A percentile compares a stretch with the other conserved stretches of the same genome.
phyloP scores from a whole-genome alignment of 2,113 vertebrate genomes.

The Nothobranchius kuhntae region DNA sequence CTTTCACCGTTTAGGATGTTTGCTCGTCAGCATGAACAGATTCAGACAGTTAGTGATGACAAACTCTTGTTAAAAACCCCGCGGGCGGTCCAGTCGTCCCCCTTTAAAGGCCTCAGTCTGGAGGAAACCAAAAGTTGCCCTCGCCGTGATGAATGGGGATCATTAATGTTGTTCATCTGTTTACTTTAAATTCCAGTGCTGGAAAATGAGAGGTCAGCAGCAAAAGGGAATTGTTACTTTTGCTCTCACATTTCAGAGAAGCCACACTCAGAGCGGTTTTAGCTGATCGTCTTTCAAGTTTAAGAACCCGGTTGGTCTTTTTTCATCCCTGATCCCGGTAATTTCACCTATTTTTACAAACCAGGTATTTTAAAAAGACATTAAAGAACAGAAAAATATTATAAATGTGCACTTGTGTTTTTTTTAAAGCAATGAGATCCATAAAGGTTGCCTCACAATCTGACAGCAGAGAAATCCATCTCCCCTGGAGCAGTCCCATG shows the following conservation, averaged over 20 bases:
- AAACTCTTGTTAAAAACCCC: conserved; percentile 34
- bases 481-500: background rate
- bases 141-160: conserved; percentile 78
- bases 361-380: background rate
- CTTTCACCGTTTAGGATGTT: background rate
- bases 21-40: background rate
- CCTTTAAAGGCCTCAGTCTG: conserved; percentile 57
- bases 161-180: conserved; percentile 79
- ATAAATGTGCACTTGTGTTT: background rate
- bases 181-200: conserved; percentile 73
- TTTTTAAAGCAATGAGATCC: conserved; percentile 4
- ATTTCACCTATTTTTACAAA: background rate
- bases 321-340: background rate
- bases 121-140: conserved; percentile 61
- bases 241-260: conserved; percentile 54
- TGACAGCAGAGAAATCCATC: conserved; percentile 29
- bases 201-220: conserved; percentile 71
- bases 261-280: conserved; percentile 8
- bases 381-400: background rate
- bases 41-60: conserved; percentile 6
- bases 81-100: conserved; percentile 37
- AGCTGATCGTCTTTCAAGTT: conserved; percentile 7
- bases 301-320: conserved; percentile 10
- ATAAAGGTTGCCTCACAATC: conserved; percentile 17
- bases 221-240: conserved; percentile 65